Evolutionary conservation across 2,113 vertebrate genomes (phyloP).

Genomic region (Macheiramphus alcinus): DNA sequence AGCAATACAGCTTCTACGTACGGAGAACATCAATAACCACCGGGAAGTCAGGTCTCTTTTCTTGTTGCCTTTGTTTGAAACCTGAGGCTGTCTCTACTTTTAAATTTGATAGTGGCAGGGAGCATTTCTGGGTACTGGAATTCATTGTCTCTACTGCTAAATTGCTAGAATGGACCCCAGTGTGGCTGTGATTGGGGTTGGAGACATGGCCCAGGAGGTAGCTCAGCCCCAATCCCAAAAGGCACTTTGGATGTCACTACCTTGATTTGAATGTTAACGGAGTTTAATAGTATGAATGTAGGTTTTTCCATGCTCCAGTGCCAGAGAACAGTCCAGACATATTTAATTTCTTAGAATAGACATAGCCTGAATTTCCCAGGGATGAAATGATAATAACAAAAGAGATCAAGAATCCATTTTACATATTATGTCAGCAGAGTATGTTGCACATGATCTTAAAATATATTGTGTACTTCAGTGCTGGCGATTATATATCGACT

Average conservation of each 20-base stretch:
- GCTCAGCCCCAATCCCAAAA: not conserved
- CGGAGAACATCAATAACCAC: not conserved
- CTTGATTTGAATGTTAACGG: not conserved
- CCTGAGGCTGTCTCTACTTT: not conserved
- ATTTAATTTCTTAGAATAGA: not conserved
- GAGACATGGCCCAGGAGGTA: accelerated
- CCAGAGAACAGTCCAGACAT: not conserved
- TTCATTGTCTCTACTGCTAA: not conserved
- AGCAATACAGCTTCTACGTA: not conserved
- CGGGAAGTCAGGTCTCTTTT: not conserved
- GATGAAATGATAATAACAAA: not conserved
- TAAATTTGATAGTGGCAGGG: not conserved
- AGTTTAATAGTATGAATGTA: not conserved
- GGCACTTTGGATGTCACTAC: not conserved
- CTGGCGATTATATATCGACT: not conserved
- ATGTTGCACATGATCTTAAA: not conserved
- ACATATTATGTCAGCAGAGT: not conserved
- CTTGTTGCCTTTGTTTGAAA: not conserved
- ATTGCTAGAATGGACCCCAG: not conserved
- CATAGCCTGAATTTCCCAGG: not conserved
- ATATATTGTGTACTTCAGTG: not conserved
- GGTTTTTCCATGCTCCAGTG: not conserved
- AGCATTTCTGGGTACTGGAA: not conserved
- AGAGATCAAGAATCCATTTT: not conserved
- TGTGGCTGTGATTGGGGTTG: accelerated